Evolutionary conservation across 1,140 invertebrate genomes (phyloP), one percentile per base, ranked within the genome.

Genomic region (Cydia fagiglandana): DNA sequence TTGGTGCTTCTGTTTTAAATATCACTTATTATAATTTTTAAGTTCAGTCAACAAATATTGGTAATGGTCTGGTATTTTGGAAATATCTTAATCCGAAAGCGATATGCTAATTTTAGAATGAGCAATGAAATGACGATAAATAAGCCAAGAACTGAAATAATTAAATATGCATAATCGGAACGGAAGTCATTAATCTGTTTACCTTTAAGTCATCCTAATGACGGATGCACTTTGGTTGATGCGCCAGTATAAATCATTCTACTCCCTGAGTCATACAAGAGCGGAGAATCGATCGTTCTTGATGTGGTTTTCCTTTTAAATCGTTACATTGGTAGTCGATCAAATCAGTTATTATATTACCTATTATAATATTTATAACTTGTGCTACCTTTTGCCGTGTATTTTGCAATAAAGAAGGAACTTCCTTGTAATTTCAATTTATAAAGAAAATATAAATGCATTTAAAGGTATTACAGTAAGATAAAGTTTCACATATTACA

Each of bases 401-500:
- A n/a, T n/a, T n/a, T n/a, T n/a, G n/a, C 7, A 50, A 12, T 45
- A 47, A 47, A 17, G n/a, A 7, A 17, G 4, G 5, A 24, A 24
- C 24, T 20, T 61, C 56, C 56, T 61, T 24, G 17, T 17, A 61
- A 20, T 10, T 20, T 61, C n/a, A 9, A 56, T 56, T 5, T n/a
- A 17, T n/a, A 56, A 56, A 47, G 13, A 15, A 47, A 47, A 0
- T 47, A 15, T 12, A 12, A 47, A 47, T 13, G 13, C 7, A 47
- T n/a, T 15, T 50, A 50, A 50, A n/a, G 13, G 50, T 61, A 13
- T n/a, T n/a, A n/a, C n/a, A n/a, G n/a, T n/a, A n/a, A 12, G 10
- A 12, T 81, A 79, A 78, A 75, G 38, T 10, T 41, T 2, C 38
- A 41, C 9, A 41, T 41, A 75, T 81, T 79, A 81, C 82, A 53